Base-by-base conservation (phyloP, 2,797 vertebrate species). In the Muraenolepis orangiensis region DNA sequence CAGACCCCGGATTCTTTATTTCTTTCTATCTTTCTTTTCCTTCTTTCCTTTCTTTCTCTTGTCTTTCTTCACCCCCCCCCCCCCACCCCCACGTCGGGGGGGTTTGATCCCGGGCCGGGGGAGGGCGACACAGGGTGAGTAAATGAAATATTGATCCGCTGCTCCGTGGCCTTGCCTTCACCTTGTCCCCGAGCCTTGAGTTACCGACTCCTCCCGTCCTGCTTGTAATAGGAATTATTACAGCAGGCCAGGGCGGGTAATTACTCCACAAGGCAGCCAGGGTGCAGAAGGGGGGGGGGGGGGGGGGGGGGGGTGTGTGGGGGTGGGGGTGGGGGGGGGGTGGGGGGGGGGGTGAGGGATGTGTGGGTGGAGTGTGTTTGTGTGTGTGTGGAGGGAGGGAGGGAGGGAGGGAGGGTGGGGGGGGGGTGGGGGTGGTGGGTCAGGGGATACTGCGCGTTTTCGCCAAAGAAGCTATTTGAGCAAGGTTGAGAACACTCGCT, bases 201-300 rank as follows among this genome's bases (percentile, higher is more conserved):
- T 98, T 98, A 98, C 96, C 93, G 96, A 97, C 95, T 98, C 96
- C 96, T 97, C 95, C 95, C 94, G 95, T 96, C 96, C 96, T 95
- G 96, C 95, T 95, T 97, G 96, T 98, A 97, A 97, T 97, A 97
- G 96, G 96, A 98, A 98, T 98, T 98, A 98, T 98, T 98, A 97
- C 96, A 98, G 96, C 93, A 94, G 96, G 95, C 94, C 94, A 93
- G 95, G 95, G 95, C 95, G 73, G 97, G 96, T 98, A 98, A 98
- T 98, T 98, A 97, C 96, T 96, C 95, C 95, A 95, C 95, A 95
- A 94, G 93, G 94, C 90, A 89, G 95, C 67, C 87, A 87, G 87
- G 87, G 85, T 64, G 82, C 76, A 61, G 82, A 75, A 90, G 89
- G 85, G 87, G 89, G 93, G 87, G 87, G 91, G 42, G 42, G 12